Conservation (phyloP, 2,113 vertebrate genomes). For the Columba janthina region DNA sequence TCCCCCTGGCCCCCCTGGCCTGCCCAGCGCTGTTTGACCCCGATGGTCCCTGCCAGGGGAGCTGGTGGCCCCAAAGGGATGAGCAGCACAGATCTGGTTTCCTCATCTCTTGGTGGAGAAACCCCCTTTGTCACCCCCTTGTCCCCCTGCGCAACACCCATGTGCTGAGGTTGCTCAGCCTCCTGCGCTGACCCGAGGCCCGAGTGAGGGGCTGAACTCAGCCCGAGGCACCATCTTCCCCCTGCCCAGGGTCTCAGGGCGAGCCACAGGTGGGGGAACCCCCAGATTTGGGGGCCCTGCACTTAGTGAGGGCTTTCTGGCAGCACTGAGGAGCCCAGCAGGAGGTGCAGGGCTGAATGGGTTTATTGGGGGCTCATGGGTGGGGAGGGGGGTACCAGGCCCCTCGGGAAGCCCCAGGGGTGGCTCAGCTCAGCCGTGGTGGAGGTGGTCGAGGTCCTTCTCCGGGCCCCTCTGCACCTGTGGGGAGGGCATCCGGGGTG, state of each 20-base stretch:
- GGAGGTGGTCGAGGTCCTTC: conserved; percentile 79
- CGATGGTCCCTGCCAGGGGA: too few relatives aligned
- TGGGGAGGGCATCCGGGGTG: background rate
- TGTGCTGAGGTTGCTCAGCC: background rate
- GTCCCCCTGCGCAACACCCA: fast-evolving
- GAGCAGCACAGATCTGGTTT: too few relatives aligned
- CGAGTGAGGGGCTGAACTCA: background rate
- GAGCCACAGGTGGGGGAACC: background rate
- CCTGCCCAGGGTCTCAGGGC: fast-evolving
- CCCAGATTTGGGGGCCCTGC: background rate
- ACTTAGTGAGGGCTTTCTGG: background rate
- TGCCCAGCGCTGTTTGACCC: too few relatives aligned
- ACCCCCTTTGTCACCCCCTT: too few relatives aligned
- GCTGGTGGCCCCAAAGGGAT: too few relatives aligned
- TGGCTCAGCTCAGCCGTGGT: conserved; percentile 40
- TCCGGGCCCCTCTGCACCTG: conserved; percentile 68
- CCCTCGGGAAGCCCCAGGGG: background rate
- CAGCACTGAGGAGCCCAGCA: background rate
- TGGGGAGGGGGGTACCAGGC: background rate
- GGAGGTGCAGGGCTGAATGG: fast-evolving
- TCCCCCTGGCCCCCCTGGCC: too few relatives aligned
- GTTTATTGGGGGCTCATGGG: background rate
- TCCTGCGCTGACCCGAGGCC: background rate
- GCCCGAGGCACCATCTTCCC: fast-evolving
- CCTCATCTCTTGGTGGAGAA: too few relatives aligned